These are phyloP conservation scores for Xiphophorus birchmanni DNA, from an alignment of 2,797 vertebrate genomes.

Conservation along the genomic window DNA sequence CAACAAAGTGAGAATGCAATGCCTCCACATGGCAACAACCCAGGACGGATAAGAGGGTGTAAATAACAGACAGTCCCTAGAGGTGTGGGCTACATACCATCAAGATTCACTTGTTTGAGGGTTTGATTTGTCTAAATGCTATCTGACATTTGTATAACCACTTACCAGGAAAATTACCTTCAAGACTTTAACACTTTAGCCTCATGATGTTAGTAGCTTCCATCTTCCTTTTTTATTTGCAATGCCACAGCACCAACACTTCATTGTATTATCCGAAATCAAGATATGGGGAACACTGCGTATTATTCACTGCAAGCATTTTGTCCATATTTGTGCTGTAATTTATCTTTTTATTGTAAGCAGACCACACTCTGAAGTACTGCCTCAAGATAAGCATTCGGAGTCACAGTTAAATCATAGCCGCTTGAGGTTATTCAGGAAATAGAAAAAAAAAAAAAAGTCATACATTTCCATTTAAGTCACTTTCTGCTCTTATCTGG, in stretches of 20 bases:
- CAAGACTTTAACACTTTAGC: conserved; percentile 40
- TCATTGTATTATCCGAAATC: conserved; percentile 5
- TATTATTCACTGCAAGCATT: conserved; percentile 5
- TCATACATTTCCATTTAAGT: conserved; percentile 66
- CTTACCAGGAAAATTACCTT: conserved; percentile 54
- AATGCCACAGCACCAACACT: conserved; percentile 10
- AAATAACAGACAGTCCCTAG: conserved; percentile 71
- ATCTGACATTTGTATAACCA: conserved; percentile 68
- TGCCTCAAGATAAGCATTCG: conserved; percentile 29
- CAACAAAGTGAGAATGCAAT: conserved; percentile 74
- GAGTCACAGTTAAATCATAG: conserved; percentile 54
- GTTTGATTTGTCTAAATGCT: conserved; percentile 68
- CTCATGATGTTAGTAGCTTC: conserved; percentile 19
- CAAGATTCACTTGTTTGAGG: conserved; percentile 55
- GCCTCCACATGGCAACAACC: conserved; percentile 58
- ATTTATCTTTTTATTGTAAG: conserved; percentile 31
- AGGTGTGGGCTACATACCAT: conserved; percentile 66
- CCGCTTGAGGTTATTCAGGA: conserved; percentile 48
- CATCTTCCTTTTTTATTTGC: conserved; percentile 17
- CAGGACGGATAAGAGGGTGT: conserved; percentile 67
- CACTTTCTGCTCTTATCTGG: conserved; percentile 67
- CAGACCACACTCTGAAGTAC: conserved; percentile 16
- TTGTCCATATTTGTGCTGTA: neutral
- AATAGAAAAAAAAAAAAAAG: neutral
- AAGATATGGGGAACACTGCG: neutral